Base-by-base conservation (phyloP, 1,140 invertebrate genomes). In the Maniola jurtina region DNA sequence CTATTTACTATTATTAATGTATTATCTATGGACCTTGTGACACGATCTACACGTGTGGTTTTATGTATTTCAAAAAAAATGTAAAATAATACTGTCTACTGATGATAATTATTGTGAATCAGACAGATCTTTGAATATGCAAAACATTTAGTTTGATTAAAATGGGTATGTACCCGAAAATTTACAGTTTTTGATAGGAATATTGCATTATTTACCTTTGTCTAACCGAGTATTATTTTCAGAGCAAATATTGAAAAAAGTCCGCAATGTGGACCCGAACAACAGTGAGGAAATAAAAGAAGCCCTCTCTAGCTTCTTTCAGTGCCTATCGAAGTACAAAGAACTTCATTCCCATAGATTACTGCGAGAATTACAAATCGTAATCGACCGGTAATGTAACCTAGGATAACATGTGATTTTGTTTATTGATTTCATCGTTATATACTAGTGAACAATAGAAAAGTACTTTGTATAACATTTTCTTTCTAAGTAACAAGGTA, bases 241-340 rank as follows among this genome's bases (percentile, higher is more conserved):
- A 89, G 87, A 74, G 74, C 78, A 81, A 78, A 74, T 88, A 68
- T 73, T 87, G 36, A 75, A 83, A 45, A 84, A 84, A 79, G 66
- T 89, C 34, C 75, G 74, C n/a, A 74, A 81, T 34, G 76, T 88
- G n/a, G 82, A 89, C 56, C 78, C 83, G 6, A 84, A 83, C 36
- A 78, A 89, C 38, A 78, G 71, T 66, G 87, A 89, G 5, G 81
- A 78, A 13, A 75, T 86, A 1, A 89, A 89, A 65, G 83, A 88
- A 54, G 75, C 61, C 5, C 57, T 89, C 0, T 68, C 76, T 13
- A 15, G 65, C 0, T 89, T 87, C 61, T 82, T 87, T 56, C 78
- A 79, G 56, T 85, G 83, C 61, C 61, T 87, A 58, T 40, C 65
- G 0, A 88, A 86, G 63, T 66, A 81, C 34, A 76, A 74, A 6